Conservation (phyloP, 2,797 vertebrate genomes). For the Tinamus major region DNA sequence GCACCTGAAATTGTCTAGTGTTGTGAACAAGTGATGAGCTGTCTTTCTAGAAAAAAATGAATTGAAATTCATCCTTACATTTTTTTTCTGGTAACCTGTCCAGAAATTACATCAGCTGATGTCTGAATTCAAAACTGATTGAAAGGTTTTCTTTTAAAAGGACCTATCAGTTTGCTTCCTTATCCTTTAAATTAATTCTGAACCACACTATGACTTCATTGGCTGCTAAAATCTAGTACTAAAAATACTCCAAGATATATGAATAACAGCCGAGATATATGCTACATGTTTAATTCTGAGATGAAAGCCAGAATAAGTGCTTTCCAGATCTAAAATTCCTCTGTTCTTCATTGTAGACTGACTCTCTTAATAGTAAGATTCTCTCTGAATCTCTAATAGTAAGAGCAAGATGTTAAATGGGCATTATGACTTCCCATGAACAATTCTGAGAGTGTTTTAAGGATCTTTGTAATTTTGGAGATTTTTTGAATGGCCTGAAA, state of each 20-base stretch:
- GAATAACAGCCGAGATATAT: not conserved
- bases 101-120: not conserved
- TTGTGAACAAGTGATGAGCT: not conserved
- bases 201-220: not conserved
- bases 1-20: not conserved
- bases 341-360: not conserved
- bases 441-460: not conserved
- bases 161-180: not conserved
- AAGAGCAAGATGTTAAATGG: not conserved
- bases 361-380: not conserved
- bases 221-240: not conserved
- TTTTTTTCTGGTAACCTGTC: not conserved
- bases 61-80: not conserved
- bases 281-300: not conserved
- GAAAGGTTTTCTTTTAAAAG: not conserved
- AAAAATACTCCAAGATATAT: not conserved
- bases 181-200: not conserved
- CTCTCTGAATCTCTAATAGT: not conserved
- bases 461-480: not conserved
- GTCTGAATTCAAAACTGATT: not conserved
- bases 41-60: not conserved
- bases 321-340: not conserved
- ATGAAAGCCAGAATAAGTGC: not conserved
- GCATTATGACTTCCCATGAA: not conserved
- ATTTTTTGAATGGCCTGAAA: not conserved